These are phyloP conservation scores for Amphibalanus amphitrite DNA, from an alignment of 1,140 invertebrate genomes.

Conservation along the genomic window DNA sequence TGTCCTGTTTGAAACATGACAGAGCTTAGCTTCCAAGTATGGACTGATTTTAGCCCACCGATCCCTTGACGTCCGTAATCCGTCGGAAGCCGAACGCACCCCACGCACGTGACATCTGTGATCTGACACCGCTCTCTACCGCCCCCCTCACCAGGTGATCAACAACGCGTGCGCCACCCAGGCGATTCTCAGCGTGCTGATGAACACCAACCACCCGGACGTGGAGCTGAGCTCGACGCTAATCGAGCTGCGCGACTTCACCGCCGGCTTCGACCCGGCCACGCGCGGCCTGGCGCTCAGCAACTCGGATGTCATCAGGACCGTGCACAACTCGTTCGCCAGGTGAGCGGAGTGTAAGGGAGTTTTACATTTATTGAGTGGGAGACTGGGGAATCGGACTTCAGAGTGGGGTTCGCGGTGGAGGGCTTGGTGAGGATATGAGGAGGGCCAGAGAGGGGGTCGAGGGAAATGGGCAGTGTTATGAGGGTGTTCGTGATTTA, in stretches of 20 bases:
- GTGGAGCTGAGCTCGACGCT: constrained; percentile 74
- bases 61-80: constrained; percentile 1
- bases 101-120: too few species aligned
- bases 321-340: constrained; percentile 95
- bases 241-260: constrained; percentile 82
- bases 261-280: constrained; percentile 77
- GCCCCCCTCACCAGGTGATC: constrained; percentile 53
- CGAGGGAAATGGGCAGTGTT: too few species aligned
- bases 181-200: constrained; percentile 84
- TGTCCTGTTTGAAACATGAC: too few species aligned
- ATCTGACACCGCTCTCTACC: neutral
- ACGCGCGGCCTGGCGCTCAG: constrained; percentile 89
- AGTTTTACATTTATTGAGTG: too few species aligned
- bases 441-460: too few species aligned
- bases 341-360: constrained; percentile 28
- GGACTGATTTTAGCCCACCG: neutral
- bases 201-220: constrained; percentile 79
- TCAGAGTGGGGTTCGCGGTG: too few species aligned
- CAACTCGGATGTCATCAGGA: constrained; percentile 84
- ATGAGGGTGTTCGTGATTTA: too few species aligned
- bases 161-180: constrained; percentile 99
- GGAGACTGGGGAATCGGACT: too few species aligned
- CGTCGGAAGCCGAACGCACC: constrained; percentile 5
- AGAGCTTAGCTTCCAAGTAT: too few species aligned
- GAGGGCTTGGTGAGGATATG: too few species aligned